Base-by-base conservation (phyloP, 2,888 invertebrate species). In the Hyppa rectilinea region DNA sequence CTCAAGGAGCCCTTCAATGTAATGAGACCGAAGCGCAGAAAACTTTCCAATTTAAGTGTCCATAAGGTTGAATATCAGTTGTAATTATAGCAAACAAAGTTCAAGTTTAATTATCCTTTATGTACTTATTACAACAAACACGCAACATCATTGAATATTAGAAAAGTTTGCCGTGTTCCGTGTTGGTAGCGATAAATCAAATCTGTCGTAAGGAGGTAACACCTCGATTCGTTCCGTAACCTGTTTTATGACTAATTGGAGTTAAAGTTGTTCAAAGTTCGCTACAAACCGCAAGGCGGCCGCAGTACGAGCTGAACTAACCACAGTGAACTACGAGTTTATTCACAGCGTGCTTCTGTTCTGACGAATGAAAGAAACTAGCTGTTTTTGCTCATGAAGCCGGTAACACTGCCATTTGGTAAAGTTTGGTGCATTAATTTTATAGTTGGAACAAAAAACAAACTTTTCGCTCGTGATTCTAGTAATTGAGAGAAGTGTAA, bases 181-280 rank as follows among this genome's bases (percentile, higher is more conserved):
- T 53, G 65, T 60, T 49, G 58, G 63, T 70, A 53, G 43, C 66
- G 62, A 74, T 80, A 76, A 78, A 75, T 82, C 73, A 85, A 71
- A 74, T 63, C 49, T 63, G 65, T 82, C 69, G 67, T 67, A 71
- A 77, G 67, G 71, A 59, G 62, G 68, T 61, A 78, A 84, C 77
- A 75, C 75, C 64, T 78, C 74, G 63, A 78, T 77, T 75, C 73
- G 58, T 70, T 75, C 70, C 49, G 71, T 72, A 69, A 75, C 80
- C 59, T 75, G 75, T 84, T 84, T 82, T 79, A 76, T 82, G 71
- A 77, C 81, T 86, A 86, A 84, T 84, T 82, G 83, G 74, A 81
- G 78, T 83, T 79, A 59, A 81, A 87, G 69, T 87, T 82, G 78
- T 84, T 75, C 65, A 50, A 81, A 86, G 70, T 87, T 84, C 59